A percentile compares a stretch with the other conserved stretches of the same genome.
phyloP scores from a whole-genome alignment of 2,888 invertebrate species.

The Hydroisotoma schaefferi region DNA sequence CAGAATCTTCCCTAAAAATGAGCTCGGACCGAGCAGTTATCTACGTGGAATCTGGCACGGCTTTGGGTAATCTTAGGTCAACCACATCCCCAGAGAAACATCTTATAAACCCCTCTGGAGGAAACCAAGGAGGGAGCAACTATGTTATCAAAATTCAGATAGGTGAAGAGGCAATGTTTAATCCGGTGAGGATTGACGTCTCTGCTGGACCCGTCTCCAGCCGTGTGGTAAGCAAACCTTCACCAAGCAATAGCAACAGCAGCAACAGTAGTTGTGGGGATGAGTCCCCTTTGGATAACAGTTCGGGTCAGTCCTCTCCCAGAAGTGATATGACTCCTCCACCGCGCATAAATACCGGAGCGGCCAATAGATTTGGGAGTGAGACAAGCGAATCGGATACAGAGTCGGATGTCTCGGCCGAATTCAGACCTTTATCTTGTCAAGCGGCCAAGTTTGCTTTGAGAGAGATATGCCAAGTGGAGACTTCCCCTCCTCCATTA shows the following conservation, averaged over 20 bases:
- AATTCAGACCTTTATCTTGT: conserved; percentile 38
- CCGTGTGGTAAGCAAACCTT: neutral
- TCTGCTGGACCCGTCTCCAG: conserved; percentile 19
- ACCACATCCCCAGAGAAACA: neutral
- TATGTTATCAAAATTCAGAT: conserved; percentile 49
- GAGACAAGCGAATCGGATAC: conserved; percentile 48
- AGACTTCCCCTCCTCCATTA: conserved; percentile 29
- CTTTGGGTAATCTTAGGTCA: neutral
- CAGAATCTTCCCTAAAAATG: conserved; percentile 22
- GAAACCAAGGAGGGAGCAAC: conserved; percentile 34
- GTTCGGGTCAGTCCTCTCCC: conserved; percentile 46
- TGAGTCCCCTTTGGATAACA: conserved; percentile 37
- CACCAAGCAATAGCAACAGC: conserved; percentile 2
- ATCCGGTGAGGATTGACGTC: conserved; percentile 47
- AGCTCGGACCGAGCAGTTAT: conserved; percentile 45
- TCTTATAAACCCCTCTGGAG: conserved; percentile 11
- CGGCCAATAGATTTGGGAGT: conserved; percentile 44
- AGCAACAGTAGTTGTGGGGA: conserved; percentile 15
- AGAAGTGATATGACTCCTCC: conserved; percentile 47
- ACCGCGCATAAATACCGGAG: conserved; percentile 33
- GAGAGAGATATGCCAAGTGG: conserved; percentile 44
- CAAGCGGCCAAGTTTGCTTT: conserved; percentile 47
- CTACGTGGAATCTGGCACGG: conserved; percentile 46
- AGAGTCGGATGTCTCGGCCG: conserved; percentile 47
- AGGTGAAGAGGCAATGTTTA: conserved; percentile 46